phyloP scores from a whole-genome alignment of 2,888 invertebrate species.

The Diogma glabrata region DNA sequence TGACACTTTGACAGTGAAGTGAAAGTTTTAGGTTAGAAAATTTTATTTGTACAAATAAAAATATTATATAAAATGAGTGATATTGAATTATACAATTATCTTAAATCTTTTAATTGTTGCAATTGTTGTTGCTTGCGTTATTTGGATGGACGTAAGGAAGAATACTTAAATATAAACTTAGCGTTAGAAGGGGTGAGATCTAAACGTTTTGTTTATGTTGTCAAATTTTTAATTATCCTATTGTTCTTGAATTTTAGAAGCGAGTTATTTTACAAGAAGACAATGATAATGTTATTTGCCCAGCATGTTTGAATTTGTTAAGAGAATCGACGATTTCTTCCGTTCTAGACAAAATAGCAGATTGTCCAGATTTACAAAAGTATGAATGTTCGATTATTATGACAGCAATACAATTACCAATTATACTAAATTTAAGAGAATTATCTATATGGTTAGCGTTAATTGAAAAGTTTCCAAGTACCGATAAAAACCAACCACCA shows the following conservation, averaged over 20 bases:
- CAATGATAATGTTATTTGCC: conserved; percentile 37
- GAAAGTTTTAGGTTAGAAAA: too few species aligned
- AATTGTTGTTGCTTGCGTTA: conserved; percentile 57
- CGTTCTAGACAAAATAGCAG: conserved; percentile 41
- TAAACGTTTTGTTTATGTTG: too few species aligned
- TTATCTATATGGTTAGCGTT: conserved; percentile 49
- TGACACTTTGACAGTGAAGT: too few species aligned
- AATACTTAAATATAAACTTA: conserved; percentile 41
- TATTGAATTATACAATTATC: not conserved
- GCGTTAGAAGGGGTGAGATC: conserved; percentile 42
- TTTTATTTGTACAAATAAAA: too few species aligned
- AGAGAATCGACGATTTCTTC: conserved; percentile 24
- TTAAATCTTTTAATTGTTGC: conserved; percentile 39
- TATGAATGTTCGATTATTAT: conserved; percentile 57
- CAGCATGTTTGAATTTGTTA: conserved; percentile 56
- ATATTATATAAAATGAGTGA: conserved; percentile 7
- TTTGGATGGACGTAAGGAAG: conserved; percentile 44
- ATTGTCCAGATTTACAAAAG: conserved; percentile 39
- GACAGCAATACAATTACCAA: conserved; percentile 59
- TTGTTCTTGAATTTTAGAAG: not conserved
- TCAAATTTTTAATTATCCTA: conserved; percentile 11
- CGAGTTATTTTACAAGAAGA: conserved; percentile 4
- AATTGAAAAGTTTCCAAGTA: conserved; percentile 31
- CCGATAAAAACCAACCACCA: conserved; percentile 19
- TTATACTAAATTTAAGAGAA: conserved; percentile 53